Evolutionary conservation across 2,113 vertebrate species (phyloP).

Genomic region (Osmerus eperlanus): DNA sequence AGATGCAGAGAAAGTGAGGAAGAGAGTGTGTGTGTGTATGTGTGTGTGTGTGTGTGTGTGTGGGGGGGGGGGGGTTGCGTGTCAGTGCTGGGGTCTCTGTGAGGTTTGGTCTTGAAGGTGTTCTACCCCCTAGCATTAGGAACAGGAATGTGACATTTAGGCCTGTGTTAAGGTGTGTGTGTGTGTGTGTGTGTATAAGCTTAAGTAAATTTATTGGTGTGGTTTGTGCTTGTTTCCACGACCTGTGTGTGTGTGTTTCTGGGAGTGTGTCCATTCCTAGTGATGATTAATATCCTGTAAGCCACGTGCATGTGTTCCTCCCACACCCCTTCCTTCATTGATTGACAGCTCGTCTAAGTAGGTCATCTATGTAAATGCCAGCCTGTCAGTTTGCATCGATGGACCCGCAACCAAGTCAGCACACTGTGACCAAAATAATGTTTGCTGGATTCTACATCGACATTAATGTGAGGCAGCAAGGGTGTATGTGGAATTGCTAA

Average conservation of each 20-base stretch:
- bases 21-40: too few species aligned
- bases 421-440: constrained; percentile 46
- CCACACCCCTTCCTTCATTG: constrained; percentile 46
- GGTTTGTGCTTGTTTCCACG: background rate
- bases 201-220: constrained; percentile 18
- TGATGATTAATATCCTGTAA: constrained; percentile 36
- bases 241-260: constrained; percentile 4
- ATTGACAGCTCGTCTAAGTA: constrained; percentile 66
- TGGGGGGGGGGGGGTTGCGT: background rate
- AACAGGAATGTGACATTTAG: constrained; percentile 54
- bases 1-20: too few species aligned
- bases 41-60: background rate
- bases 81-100: background rate
- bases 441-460: constrained; percentile 8
- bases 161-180: constrained; percentile 21
- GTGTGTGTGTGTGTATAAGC: constrained; percentile 13
- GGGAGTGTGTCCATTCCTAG: constrained; percentile 6
- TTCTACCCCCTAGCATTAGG: background rate
- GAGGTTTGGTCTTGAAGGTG: background rate
- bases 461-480: background rate
- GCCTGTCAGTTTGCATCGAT: constrained; percentile 66
- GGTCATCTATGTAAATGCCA: constrained; percentile 70
- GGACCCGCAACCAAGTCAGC: constrained; percentile 53
- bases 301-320: constrained; percentile 52
- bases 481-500: too few species aligned